Percentiles rank a stretch among this genome's conserved stretches.
Evolutionary conservation across 2,113 vertebrate genomes (phyloP).

Genomic region (Mormyrus iriodes): DNA sequence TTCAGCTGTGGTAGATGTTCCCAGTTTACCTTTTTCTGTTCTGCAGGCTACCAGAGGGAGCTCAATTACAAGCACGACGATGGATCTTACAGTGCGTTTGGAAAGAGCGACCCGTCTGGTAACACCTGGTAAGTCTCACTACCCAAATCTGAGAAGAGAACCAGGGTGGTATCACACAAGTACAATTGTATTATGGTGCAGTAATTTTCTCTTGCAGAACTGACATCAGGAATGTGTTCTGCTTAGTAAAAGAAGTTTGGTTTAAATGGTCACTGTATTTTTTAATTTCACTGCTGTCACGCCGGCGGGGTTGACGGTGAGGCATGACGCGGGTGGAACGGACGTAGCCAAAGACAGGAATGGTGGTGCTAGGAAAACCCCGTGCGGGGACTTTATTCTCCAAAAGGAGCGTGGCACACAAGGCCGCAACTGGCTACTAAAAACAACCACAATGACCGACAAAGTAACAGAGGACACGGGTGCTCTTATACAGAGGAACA

Average conservation of each 20-base stretch:
- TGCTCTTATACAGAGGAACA: too few relatives aligned
- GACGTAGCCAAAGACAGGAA: too few relatives aligned
- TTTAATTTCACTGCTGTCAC: not conserved
- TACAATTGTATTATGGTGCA: not conserved
- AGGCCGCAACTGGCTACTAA: too few relatives aligned
- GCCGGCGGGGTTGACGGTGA: too few relatives aligned
- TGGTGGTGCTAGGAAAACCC: too few relatives aligned
- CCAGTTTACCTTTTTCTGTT: conserved; percentile 3
- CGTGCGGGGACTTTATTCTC: too few relatives aligned
- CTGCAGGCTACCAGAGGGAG: conserved; percentile 76
- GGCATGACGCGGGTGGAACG: too few relatives aligned
- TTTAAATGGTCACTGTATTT: not conserved
- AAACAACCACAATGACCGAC: too few relatives aligned
- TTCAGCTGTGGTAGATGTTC: not conserved
- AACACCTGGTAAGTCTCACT: conserved; percentile 75
- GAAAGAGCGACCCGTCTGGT: conserved; percentile 62
- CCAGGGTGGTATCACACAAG: not conserved
- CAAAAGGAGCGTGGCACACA: too few relatives aligned
- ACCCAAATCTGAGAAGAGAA: not conserved
- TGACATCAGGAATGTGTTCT: not conserved
- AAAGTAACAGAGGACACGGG: too few relatives aligned
- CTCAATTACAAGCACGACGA: conserved; percentile 72
- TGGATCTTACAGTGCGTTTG: conserved; percentile 81
- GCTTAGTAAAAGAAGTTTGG: not conserved
- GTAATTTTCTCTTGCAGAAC: not conserved